Percentiles rank a stretch among this genome's conserved stretches.
These are phyloP conservation scores for Frankliniella intonsa DNA, from an alignment of 2,888 invertebrate genomes.

Conservation along the genomic window DNA sequence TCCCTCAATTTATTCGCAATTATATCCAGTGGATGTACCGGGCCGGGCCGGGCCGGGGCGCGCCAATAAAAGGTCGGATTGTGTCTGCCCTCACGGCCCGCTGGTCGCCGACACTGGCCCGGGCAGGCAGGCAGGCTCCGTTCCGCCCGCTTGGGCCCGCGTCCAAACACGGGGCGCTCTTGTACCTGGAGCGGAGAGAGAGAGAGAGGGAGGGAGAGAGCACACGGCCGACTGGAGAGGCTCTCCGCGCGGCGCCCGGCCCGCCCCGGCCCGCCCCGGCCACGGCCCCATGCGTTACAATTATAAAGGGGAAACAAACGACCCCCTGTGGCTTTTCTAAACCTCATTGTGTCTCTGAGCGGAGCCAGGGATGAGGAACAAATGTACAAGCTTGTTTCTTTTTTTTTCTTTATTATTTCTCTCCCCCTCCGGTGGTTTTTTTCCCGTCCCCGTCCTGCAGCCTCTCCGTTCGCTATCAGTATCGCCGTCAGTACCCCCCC, in stretches of 20 bases:
- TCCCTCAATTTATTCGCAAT: too few species aligned
- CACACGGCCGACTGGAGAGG: not conserved
- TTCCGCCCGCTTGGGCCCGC: not conserved
- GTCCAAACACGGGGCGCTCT: not conserved
- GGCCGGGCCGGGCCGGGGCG: too few species aligned
- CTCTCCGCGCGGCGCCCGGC: not conserved
- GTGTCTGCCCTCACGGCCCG: not conserved
- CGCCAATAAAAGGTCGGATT: too few species aligned
- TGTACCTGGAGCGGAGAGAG: not conserved
- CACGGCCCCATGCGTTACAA: not conserved
- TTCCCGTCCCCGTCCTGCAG: not conserved
- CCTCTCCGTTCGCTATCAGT: too few species aligned
- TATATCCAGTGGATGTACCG: too few species aligned
- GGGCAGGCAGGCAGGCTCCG: not conserved
- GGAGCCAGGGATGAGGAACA: not conserved
- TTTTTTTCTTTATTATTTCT: not conserved
- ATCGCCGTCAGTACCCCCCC: too few species aligned
- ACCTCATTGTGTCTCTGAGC: not conserved
- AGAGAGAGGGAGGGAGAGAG: not conserved
- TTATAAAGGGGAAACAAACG: not conserved
- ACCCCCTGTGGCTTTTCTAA: not conserved
- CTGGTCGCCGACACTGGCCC: not conserved
- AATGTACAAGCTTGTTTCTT: not conserved
- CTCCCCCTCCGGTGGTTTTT: not conserved
- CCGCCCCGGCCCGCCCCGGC: not conserved